Conservation (phyloP, 2,797 vertebrate species). For the Megaceryle alcyon region DNA sequence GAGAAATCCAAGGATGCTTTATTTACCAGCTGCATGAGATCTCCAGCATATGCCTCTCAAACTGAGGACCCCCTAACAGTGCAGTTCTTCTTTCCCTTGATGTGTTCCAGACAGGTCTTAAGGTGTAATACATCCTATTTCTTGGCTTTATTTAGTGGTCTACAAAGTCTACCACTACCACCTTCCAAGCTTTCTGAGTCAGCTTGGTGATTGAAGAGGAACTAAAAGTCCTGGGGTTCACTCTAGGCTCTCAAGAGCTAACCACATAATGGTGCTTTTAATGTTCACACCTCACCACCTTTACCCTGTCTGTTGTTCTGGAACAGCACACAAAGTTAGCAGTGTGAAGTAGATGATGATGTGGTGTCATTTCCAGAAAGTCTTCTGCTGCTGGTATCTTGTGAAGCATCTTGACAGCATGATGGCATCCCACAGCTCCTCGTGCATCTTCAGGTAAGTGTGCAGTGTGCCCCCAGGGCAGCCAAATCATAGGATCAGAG, state of each 20-base stretch:
- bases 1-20: slow-evolving; percentile 11
- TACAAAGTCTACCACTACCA: slow-evolving; percentile 10
- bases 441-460: slow-evolving; percentile 35
- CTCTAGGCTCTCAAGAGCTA: background rate
- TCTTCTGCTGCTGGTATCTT: slow-evolving; percentile 36
- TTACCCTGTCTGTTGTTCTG: background rate
- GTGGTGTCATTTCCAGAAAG: slow-evolving; percentile 27
- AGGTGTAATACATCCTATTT: slow-evolving; percentile 8
- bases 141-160: slow-evolving; percentile 43
- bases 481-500: slow-evolving; percentile 39
- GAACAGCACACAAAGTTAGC: slow-evolving; percentile 26
- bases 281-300: background rate
- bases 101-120: slow-evolving; percentile 19
- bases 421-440: slow-evolving; percentile 58
- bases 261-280: slow-evolving; percentile 12
- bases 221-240: background rate
- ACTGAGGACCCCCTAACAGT: background rate
- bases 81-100: background rate
- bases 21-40: slow-evolving; percentile 15
- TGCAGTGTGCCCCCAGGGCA: slow-evolving; percentile 21
- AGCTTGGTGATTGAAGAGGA: slow-evolving; percentile 1
- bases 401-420: background rate
- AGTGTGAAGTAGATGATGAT: slow-evolving; percentile 10
- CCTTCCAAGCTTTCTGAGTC: slow-evolving; percentile 25
- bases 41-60: background rate